phyloP scores from a whole-genome alignment of 2,797 vertebrate genomes.

The Sparus aurata region DNA sequence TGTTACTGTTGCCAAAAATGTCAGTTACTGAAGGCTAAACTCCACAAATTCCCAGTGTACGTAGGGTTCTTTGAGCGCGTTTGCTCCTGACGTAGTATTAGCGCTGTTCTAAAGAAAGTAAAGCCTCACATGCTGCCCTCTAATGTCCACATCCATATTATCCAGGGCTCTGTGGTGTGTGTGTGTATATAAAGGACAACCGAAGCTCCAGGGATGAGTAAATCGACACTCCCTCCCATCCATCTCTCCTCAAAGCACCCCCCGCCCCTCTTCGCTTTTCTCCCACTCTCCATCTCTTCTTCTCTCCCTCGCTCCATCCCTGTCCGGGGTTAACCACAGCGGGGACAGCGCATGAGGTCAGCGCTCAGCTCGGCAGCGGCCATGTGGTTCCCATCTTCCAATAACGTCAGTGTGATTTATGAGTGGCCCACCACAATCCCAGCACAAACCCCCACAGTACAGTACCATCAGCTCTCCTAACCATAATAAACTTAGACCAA shows the following conservation, averaged over 20 bases:
- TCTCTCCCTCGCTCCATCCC: constrained; percentile 39
- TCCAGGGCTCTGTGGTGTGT: constrained; percentile 3
- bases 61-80: background rate
- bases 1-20: background rate
- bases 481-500: constrained; percentile 82
- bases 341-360: constrained; percentile 84
- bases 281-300: constrained; percentile 11
- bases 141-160: constrained; percentile 19
- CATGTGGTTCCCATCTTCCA: constrained; percentile 88
- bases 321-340: constrained; percentile 79
- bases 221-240: constrained; percentile 40
- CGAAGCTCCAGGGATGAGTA: constrained; percentile 21
- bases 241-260: background rate
- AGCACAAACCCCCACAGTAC: constrained; percentile 71
- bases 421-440: constrained; percentile 78
- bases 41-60: background rate
- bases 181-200: constrained; percentile 12
- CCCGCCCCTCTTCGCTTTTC: background rate
- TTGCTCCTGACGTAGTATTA: background rate
- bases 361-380: constrained; percentile 73
- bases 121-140: constrained; percentile 10
- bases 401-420: constrained; percentile 89
- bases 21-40: background rate
- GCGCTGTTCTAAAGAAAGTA: background rate
- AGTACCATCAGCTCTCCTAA: constrained; percentile 76